Percentiles rank a stretch among this genome's conserved stretches.
Conservation (phyloP, 2,888 invertebrate genomes). For the Pseudococcus jackbeardsleyi region DNA sequence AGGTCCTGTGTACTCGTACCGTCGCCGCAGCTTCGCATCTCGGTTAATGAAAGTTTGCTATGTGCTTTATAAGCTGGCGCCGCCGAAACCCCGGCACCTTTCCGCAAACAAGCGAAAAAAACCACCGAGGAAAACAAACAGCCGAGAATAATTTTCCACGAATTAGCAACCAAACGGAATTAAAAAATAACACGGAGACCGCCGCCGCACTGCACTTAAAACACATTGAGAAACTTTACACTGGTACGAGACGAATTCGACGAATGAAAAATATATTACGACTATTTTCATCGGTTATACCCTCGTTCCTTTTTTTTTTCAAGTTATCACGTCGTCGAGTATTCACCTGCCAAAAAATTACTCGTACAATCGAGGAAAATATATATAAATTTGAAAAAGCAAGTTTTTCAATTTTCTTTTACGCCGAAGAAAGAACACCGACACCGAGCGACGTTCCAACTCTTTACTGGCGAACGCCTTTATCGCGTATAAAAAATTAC, state of each 20-base stretch:
- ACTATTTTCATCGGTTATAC: not conserved
- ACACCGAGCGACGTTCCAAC: not conserved
- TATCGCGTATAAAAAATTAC: constrained; percentile 40
- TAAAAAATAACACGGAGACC: not conserved
- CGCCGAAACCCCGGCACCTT: not conserved
- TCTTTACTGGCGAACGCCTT: not conserved
- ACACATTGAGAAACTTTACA: not conserved
- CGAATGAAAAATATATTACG: constrained; percentile 7
- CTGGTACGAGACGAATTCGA: not conserved
- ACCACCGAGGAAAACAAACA: not conserved
- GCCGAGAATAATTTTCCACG: not conserved
- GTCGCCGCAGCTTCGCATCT: not conserved
- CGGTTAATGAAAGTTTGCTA: constrained; percentile 32
- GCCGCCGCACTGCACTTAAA: not conserved
- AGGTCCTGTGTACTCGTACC: constrained; percentile 18
- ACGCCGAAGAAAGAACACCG: not conserved
- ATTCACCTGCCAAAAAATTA: constrained; percentile 1
- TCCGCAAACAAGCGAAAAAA: not conserved
- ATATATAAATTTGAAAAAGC: constrained; percentile 7
- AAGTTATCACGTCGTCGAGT: not conserved
- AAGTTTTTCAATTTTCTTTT: constrained; percentile 62
- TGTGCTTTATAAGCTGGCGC: not conserved
- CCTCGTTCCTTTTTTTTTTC: not conserved
- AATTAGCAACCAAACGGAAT: not conserved
- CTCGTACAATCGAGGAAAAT: not conserved